phyloP scores from a whole-genome alignment of 2,113 vertebrate species.

The Ondatra zibethicus region DNA sequence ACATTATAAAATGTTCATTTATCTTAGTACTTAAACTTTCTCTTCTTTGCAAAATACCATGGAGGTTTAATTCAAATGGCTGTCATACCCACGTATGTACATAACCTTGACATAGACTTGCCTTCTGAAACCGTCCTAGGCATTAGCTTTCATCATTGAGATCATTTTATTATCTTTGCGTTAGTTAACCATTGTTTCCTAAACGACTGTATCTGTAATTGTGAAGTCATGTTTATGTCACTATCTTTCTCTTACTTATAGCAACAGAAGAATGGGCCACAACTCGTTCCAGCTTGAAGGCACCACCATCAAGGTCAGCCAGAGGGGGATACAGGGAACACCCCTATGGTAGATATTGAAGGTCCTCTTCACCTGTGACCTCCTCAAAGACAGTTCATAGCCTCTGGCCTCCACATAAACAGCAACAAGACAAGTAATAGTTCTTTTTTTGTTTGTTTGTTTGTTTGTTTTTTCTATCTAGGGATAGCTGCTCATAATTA shows the following conservation, averaged over 20 bases:
- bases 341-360: constrained; percentile 99
- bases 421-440: constrained; percentile 93
- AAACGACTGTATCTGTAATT: neutral
- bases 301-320: constrained; percentile 93
- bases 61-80: neutral
- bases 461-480: constrained; percentile 85
- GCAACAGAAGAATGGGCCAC: constrained; percentile 96
- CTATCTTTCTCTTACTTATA: constrained; percentile 84
- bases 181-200: neutral
- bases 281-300: constrained; percentile 94
- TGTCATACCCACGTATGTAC: neutral
- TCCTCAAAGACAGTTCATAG: constrained; percentile 91
- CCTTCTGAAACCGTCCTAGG: neutral
- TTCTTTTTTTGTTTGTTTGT: constrained; percentile 83
- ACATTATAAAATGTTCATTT: neutral
- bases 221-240: constrained; percentile 31
- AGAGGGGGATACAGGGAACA: constrained; percentile 98
- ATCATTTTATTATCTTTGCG: neutral
- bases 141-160: neutral
- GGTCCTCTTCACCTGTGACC: constrained; percentile 92
- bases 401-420: constrained; percentile 90
- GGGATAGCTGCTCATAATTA: constrained; percentile 88
- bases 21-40: constrained; percentile 2
- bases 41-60: neutral
- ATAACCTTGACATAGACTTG: neutral